Evolutionary conservation across 2,888 invertebrate genomes (phyloP).

Genomic region (Oscheius sp.): DNA sequence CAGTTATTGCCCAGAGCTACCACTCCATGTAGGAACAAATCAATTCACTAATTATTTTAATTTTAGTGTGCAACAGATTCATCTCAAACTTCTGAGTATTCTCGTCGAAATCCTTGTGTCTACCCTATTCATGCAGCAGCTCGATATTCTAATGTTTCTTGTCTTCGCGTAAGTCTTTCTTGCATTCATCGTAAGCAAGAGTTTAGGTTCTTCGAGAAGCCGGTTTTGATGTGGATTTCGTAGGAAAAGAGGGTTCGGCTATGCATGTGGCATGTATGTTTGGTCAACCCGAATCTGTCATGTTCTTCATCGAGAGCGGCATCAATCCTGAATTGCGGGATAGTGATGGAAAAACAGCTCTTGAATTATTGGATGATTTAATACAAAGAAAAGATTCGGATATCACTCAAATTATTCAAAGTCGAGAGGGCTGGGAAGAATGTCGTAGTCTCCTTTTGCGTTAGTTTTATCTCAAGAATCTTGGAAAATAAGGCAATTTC

Average conservation of each 20-base stretch:
- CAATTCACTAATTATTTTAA: too few relatives aligned
- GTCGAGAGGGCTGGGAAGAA: slow-evolving; percentile 61
- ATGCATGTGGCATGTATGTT: slow-evolving; percentile 69
- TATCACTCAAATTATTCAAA: slow-evolving; percentile 81
- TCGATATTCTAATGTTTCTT: slow-evolving; percentile 78
- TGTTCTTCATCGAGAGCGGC: slow-evolving; percentile 66
- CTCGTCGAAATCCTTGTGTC: slow-evolving; percentile 42
- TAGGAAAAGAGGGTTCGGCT: slow-evolving; percentile 69
- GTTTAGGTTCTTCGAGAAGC: slow-evolving; percentile 75
- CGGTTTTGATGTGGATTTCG: slow-evolving; percentile 78
- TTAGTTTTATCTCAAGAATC: background rate
- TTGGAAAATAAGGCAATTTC: background rate
- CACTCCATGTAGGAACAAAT: slow-evolving; percentile 40
- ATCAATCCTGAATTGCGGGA: slow-evolving; percentile 77
- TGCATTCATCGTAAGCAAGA: background rate
- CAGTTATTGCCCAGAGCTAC: slow-evolving; percentile 52
- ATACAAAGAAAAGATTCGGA: slow-evolving; percentile 88
- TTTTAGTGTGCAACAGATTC: slow-evolving; percentile 48
- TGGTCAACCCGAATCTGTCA: slow-evolving; percentile 66
- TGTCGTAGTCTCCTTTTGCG: slow-evolving; percentile 50
- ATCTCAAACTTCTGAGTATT: slow-evolving; percentile 38
- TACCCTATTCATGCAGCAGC: slow-evolving; percentile 83
- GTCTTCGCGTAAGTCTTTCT: slow-evolving; percentile 40
- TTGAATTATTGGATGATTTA: slow-evolving; percentile 85
- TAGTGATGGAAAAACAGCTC: slow-evolving; percentile 83